Evolutionary conservation across 2,113 vertebrate genomes (phyloP).

Genomic region (Smithornis capensis): DNA sequence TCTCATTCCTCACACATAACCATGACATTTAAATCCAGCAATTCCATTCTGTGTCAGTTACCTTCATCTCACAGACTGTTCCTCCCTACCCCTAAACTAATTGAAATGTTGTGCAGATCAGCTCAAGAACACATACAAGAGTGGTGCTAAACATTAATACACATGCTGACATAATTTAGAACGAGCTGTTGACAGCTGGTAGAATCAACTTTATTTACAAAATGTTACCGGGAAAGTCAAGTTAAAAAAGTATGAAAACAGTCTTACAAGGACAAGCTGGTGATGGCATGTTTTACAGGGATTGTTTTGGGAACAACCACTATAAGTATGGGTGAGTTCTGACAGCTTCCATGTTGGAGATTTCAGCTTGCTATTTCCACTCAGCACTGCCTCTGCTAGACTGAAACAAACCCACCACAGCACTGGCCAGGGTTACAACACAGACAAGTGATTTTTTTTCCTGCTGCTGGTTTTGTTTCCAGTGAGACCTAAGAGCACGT

Average conservation of each 20-base stretch:
- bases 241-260: slow-evolving; percentile 71
- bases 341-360: neutral
- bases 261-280: slow-evolving; percentile 61
- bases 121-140: neutral
- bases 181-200: slow-evolving; percentile 46
- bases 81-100: neutral
- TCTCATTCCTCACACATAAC: neutral
- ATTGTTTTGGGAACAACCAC: slow-evolving; percentile 44
- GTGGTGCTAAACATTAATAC: neutral
- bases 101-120: neutral
- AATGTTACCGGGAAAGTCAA: slow-evolving; percentile 63
- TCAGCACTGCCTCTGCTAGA: slow-evolving; percentile 21
- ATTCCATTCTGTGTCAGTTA: fast-evolving
- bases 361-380: slow-evolving; percentile 27
- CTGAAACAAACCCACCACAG: slow-evolving; percentile 45
- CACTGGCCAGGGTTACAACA: neutral
- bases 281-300: slow-evolving; percentile 62
- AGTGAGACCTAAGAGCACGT: slow-evolving; percentile 42
- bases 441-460: neutral
- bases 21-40: fast-evolving
- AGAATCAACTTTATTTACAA: slow-evolving; percentile 75
- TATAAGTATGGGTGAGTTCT: neutral
- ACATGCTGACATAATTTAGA: neutral
- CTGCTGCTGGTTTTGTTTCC: slow-evolving; percentile 52
- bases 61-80: neutral